Evolutionary conservation across 2,113 vertebrate species (phyloP), one percentile per base, ranked within the genome.

Genomic region (Ranitomeya variabilis): DNA sequence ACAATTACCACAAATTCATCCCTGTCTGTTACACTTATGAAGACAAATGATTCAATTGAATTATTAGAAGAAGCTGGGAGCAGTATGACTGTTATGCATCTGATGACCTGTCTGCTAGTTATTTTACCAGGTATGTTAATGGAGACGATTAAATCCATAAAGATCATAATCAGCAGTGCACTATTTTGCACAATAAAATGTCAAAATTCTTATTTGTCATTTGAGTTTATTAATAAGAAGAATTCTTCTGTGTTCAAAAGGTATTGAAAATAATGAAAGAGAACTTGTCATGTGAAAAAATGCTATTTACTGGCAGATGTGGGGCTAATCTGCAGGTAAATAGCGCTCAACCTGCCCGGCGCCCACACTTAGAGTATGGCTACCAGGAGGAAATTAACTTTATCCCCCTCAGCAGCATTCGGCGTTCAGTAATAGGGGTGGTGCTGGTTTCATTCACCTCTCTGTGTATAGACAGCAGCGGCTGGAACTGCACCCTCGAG

Each of bases 121-220:
- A 12, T 57, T 85, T 55, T 84, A 9, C 45, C 83, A 85, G 81
- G 11, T 67, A 83, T 83, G 62, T 83, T 79, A 55, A 79, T 23
- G 23, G 73, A 51, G 9, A 21, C 3, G 8, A 76, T 51, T 76
- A 21, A 11, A 52, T 11, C 19, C 19, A 51, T 52, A 5, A 10
- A 76, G 71, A 74, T 74, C 45, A 51, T 45, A 74, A 13, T 76
- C 45, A 14, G 37, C 18, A 11, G 45, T 45, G 7, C 31, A 26
- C 19, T 21, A 21, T 69, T 69, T 69, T 23, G 19, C 64, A 14
- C 69, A 16, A 16, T 73, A 16, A 31, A 31, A 37, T 16, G 37
- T 71, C 23, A 31, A 71, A 31, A 71, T 14, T 3, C 14, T 26
- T 71, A 31, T 26, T 26, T 13, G 23, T 14, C 67, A 71, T 73